Percentiles rank a stretch among this genome's conserved stretches.
Evolutionary conservation across 2,113 vertebrate genomes (phyloP).

Genomic region (Bungarus multicinctus): DNA sequence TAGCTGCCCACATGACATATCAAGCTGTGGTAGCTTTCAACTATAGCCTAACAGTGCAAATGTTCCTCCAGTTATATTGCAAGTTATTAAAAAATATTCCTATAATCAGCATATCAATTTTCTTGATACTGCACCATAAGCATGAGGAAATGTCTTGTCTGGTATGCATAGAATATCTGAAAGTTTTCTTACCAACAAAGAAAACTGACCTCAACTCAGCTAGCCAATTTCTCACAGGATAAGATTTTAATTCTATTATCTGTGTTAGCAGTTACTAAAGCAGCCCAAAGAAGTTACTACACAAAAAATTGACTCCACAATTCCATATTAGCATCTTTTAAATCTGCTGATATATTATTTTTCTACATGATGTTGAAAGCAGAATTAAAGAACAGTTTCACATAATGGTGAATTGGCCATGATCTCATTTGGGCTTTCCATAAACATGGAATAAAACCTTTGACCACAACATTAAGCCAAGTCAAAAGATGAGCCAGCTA

Average conservation of each 20-base stretch:
- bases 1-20: background rate
- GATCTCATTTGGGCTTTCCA: background rate
- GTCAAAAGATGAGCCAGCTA: background rate
- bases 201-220: background rate
- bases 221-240: background rate
- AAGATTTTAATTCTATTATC: background rate
- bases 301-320: background rate
- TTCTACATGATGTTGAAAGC: background rate
- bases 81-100: slow-evolving; percentile 15
- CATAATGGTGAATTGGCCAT: background rate
- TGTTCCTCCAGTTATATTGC: slow-evolving; percentile 12
- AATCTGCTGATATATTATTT: background rate
- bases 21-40: slow-evolving; percentile 27
- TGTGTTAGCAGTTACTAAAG: background rate
- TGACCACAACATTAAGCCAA: background rate
- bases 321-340: background rate
- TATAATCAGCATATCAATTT: background rate
- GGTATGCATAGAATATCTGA: background rate
- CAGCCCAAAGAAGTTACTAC: background rate
- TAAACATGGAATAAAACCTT: background rate
- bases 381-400: background rate
- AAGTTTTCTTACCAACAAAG: background rate
- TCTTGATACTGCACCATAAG: background rate
- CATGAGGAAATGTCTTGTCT: background rate
- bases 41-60: slow-evolving; percentile 39